Evolutionary conservation across 2,888 invertebrate species (phyloP), one percentile per base, ranked within the genome.

Genomic region (Cosmia trapezina): DNA sequence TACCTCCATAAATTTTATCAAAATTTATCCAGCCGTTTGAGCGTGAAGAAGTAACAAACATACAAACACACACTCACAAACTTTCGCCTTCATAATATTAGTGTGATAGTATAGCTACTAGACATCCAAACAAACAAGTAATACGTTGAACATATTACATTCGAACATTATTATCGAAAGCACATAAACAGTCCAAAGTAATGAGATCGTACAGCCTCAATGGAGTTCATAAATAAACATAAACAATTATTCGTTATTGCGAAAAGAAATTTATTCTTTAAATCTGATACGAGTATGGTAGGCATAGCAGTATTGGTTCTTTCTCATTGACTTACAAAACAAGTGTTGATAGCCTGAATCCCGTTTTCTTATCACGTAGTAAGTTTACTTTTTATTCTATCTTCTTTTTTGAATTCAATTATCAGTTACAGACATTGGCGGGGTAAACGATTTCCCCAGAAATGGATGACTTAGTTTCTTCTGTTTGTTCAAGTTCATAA

Each of bases 361-460:
- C 88, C 77, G 91, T 90, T 93, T 94, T 92, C 94, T 81, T 78
- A 90, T 94, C 94, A 95, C 95, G 95, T 95, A 91, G 89, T 70
- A 85, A 92, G 89, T 94, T 95, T 93, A 94, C 92, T 94, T 93
- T 94, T 94, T 94, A 92, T 94, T 92, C 94, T 92, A 94, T 94
- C 93, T 93, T 93, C 93, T 91, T 93, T 91, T 92, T 92, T 88
- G 92, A 92, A 94, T 94, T 94, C 93, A 93, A 94, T 94, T 94
- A 93, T 93, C 90, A 89, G 90, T 89, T 90, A 91, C 90, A 90
- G 89, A 84, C 90, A 88, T 91, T 90, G 89, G 89, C 80, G 83
- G 86, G 84, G 89, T 88, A 91, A 92, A 91, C 87, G 89, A 84
- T 90, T 90, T 88, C 70, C 85, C 78, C 85, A 67, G 79, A 85